phyloP scores from a whole-genome alignment of 92 coral and sea anemone species.

The Palythoa caribaeorum region DNA sequence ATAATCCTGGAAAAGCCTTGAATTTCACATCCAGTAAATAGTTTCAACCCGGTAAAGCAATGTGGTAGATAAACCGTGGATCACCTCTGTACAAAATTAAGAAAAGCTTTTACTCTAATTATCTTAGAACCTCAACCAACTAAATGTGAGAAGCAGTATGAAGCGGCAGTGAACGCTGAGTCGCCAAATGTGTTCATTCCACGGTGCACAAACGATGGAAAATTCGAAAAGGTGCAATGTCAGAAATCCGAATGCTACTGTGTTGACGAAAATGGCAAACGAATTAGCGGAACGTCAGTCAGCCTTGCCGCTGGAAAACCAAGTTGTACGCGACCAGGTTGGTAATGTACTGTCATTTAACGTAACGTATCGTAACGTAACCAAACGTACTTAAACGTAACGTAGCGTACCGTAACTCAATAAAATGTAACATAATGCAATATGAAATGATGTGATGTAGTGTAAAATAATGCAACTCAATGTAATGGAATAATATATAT shows the following conservation, averaged over 20 bases:
- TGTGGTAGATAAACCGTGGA: too few relatives aligned
- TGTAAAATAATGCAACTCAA: background rate
- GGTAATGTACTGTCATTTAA: background rate
- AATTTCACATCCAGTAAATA: too few relatives aligned
- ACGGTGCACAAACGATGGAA: constrained; percentile 79
- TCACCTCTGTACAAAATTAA: too few relatives aligned
- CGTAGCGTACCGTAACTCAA: background rate
- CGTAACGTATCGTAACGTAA: background rate
- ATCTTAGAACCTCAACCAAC: constrained; percentile 60
- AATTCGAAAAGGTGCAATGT: constrained; percentile 86
- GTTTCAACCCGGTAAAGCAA: too few relatives aligned
- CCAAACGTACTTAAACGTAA: background rate
- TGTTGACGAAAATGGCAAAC: constrained; percentile 76
- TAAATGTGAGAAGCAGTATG: constrained; percentile 71
- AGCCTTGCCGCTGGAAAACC: constrained; percentile 77
- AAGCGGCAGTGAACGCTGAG: constrained; percentile 62
- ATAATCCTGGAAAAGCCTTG: too few relatives aligned
- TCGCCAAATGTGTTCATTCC: constrained; percentile 67
- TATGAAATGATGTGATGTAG: background rate
- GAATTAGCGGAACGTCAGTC: constrained; percentile 74
- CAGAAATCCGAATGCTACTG: constrained; percentile 76
- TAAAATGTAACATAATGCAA: background rate
- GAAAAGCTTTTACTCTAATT: background rate
- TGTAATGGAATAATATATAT: background rate
- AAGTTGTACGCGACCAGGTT: constrained; percentile 63